Evolutionary conservation across 1,140 invertebrate species (phyloP).

Genomic region (Brachionus manjavacas): DNA sequence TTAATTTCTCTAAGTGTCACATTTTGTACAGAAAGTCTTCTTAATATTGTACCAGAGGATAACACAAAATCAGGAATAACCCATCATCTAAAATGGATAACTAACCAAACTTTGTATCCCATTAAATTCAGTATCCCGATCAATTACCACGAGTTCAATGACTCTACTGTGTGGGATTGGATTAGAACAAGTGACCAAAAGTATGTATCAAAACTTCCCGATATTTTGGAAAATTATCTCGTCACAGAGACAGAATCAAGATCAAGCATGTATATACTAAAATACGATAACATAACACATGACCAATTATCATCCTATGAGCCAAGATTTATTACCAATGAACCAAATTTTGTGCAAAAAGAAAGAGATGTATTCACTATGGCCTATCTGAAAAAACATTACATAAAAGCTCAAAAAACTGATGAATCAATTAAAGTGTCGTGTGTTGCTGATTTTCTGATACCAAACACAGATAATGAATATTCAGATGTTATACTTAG

Average conservation of each 20-base stretch:
- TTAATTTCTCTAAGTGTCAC: neutral
- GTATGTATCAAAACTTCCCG: neutral
- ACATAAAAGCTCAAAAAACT: constrained; percentile 1
- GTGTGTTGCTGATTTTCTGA: constrained; percentile 27
- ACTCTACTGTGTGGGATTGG: constrained; percentile 21
- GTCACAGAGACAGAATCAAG: constrained; percentile 3
- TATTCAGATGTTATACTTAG: neutral
- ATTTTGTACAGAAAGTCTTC: neutral
- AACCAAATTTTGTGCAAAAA: neutral
- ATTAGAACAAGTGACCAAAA: neutral
- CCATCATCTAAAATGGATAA: neutral
- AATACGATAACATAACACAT: constrained; percentile 25
- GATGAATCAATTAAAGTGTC: neutral
- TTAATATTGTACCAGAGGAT: neutral
- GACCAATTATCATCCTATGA: constrained; percentile 21
- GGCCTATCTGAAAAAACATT: constrained; percentile 37
- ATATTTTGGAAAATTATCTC: neutral
- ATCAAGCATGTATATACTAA: neutral
- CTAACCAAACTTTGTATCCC: constrained; percentile 2
- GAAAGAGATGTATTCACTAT: constrained; percentile 1
- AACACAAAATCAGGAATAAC: neutral
- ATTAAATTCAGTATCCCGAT: constrained; percentile 13
- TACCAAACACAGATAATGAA: neutral
- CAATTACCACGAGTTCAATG: neutral
- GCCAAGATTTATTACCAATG: constrained; percentile 5